Evolutionary conservation across 2,888 invertebrate species (phyloP).

Genomic region (Carcina quercana): DNA sequence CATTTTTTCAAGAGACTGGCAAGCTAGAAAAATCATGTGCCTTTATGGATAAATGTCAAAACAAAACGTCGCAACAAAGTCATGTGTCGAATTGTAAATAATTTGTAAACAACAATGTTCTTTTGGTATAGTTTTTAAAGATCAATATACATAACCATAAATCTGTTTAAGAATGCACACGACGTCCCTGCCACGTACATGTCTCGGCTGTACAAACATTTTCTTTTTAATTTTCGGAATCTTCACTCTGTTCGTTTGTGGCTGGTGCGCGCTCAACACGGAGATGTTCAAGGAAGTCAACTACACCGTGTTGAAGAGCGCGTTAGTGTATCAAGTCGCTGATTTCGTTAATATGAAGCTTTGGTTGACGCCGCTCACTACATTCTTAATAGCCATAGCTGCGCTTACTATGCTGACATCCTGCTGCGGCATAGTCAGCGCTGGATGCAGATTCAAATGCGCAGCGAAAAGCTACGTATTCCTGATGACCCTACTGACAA

Average conservation of each 20-base stretch:
- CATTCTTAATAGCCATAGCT: conserved; percentile 42
- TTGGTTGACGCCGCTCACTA: conserved; percentile 47
- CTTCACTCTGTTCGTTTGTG: conserved; percentile 36
- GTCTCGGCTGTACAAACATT: conserved; percentile 56
- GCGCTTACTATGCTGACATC: conserved; percentile 46
- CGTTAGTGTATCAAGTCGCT: conserved; percentile 37
- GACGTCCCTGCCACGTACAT: conserved; percentile 50
- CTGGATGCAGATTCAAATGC: conserved; percentile 53
- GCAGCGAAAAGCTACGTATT: conserved; percentile 56
- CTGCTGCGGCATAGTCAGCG: conserved; percentile 56
- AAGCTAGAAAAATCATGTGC: no score
- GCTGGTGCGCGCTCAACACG: conserved; percentile 54
- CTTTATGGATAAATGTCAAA: no score
- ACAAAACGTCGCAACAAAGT: no score
- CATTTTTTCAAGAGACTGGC: no score
- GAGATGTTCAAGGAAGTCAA: conserved; percentile 58
- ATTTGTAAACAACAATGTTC: no score
- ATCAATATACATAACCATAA: background rate
- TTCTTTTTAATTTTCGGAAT: conserved; percentile 42
- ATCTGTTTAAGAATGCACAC: conserved; percentile 55
- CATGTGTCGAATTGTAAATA: no score
- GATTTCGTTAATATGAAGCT: conserved; percentile 48
- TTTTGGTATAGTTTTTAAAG: background rate
- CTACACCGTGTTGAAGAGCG: conserved; percentile 51
- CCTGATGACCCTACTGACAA: conserved; percentile 37